Base-by-base conservation (phyloP, 2,888 invertebrate species). In the Reticulitermes lucifugus region DNA sequence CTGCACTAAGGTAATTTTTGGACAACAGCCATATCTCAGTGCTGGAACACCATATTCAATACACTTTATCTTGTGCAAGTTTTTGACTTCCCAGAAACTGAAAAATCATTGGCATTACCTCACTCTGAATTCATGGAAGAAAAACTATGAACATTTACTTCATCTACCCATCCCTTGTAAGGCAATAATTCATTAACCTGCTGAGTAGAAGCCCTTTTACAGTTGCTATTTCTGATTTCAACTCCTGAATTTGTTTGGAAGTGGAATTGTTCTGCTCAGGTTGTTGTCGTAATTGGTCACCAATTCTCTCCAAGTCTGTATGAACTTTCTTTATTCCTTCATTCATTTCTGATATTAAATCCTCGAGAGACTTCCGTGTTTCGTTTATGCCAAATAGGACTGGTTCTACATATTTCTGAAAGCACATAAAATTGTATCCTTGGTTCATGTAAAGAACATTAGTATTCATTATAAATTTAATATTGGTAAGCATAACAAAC, bases 121-220 rank as follows among this genome's bases (percentile, higher is more conserved):
- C 12, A 55, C 14, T 55, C 14, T 55, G 18, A 18, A 18, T 55
- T 5, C 5, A 55, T 18, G 12, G 4, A 55, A 12, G 55, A 55
- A 18, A 55, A 18, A 14, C 18, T 55, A 18, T 18, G 14, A 55
- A 55, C 55, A 55, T 18, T 55, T 55, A 55, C 18, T 18, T 18
- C 55, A 55, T 18, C 55, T 18, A 18, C 18, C 55, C 46, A 46
- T 12, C 9, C 46, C 1, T 60, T 18, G 6, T 25, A 85, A 77
- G 65, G 22, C 21, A 55, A 1, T 55, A 55, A 55, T 18, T 55
- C 9, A 14, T 51, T 89, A 89, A 94, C 95, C 94, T 94, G 91
- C 94, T 95, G 35, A 96, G 91, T 79, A 96, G 90, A 83, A 96
- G 93, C 84, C 95, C 95, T 90, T 96, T 96, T 41, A 96, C 94